Percentiles rank a stretch among this genome's conserved stretches.
Evolutionary conservation across 2,888 invertebrate genomes (phyloP).

Genomic region (Tipula unca): DNA sequence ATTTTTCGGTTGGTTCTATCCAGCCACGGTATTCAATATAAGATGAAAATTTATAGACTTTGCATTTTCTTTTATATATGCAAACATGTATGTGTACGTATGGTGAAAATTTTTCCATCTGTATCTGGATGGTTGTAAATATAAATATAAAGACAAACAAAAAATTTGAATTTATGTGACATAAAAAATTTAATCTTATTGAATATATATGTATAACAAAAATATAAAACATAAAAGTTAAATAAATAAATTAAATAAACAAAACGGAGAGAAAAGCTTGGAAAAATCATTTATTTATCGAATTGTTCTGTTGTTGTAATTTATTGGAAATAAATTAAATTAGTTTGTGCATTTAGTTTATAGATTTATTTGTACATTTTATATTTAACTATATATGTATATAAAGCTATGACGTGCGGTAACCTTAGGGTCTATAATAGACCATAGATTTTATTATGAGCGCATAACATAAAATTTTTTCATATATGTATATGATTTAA

Average conservation of each 20-base stretch:
- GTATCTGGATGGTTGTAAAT: neutral
- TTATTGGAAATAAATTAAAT: neutral
- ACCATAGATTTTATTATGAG: neutral
- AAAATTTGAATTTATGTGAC: conserved; percentile 8
- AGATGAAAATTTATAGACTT: conserved; percentile 8
- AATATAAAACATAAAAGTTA: neutral
- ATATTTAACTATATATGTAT: neutral
- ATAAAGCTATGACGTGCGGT: neutral
- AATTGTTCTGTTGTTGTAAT: neutral
- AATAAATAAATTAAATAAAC: neutral
- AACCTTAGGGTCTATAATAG: neutral
- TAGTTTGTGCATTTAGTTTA: neutral
- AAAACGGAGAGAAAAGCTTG: neutral
- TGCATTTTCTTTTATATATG: neutral
- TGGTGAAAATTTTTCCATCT: neutral
- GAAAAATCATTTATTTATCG: neutral
- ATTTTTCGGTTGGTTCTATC: neutral
- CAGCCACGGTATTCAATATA: neutral
- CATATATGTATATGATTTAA: neutral
- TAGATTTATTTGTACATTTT: neutral
- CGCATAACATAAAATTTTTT: neutral
- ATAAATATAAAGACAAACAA: neutral
- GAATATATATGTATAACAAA: neutral
- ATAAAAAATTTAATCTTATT: conserved; percentile 14
- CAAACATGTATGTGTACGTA: neutral